Base-by-base conservation (phyloP, 2,797 vertebrate species). In the Sebastes diaconus region DNA sequence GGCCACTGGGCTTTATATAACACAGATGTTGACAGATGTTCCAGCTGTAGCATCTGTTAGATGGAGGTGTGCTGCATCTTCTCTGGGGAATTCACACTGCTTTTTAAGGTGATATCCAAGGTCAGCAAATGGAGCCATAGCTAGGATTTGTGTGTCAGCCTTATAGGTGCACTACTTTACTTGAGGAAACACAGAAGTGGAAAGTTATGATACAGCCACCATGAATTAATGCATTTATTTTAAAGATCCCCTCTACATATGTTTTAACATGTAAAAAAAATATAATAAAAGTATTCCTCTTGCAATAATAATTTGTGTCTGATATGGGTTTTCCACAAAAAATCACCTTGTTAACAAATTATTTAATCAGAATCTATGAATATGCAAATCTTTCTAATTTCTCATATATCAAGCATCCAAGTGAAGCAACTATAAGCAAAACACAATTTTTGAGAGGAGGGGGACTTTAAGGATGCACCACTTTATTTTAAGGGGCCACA, bases 21-120 rank as follows among this genome's bases (percentile, higher is more conserved):
- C n/a, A n/a, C n/a, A n/a, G n/a, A n/a, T n/a, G n/a, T n/a, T n/a
- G n/a, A n/a, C n/a, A n/a, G n/a, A n/a, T n/a, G n/a, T n/a, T 87
- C 75, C 75, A 77, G 75, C n/a, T 88, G 87, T 66, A 59, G 36
- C 88, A 92, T 81, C 84, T 90, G 87, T 63, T 36, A 32, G 25
- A 75, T 27, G 60, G 42, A 68, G 39, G 14, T 80, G 27, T 64
- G 9, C 8, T 20, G 67, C 14, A 18, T 22, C 77, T 32, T 79
- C 29, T 18, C 16, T 16, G 74, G 84, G 83, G 80, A 79, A 67
- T 78, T 70, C 25, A 64, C 61, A n/a, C 3, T 27, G 27, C 4
- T 55, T 72, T 80, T 34, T 32, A 18, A 46, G 24, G 25, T 18
- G n/a, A 34, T 32, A 29, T 50, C 0, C 24, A 34, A 65, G 18